Percentiles rank a stretch among this genome's conserved stretches.
These are phyloP conservation scores for Hypanus sabinus DNA, from an alignment of 2,113 vertebrate species.

Conservation along the genomic window DNA sequence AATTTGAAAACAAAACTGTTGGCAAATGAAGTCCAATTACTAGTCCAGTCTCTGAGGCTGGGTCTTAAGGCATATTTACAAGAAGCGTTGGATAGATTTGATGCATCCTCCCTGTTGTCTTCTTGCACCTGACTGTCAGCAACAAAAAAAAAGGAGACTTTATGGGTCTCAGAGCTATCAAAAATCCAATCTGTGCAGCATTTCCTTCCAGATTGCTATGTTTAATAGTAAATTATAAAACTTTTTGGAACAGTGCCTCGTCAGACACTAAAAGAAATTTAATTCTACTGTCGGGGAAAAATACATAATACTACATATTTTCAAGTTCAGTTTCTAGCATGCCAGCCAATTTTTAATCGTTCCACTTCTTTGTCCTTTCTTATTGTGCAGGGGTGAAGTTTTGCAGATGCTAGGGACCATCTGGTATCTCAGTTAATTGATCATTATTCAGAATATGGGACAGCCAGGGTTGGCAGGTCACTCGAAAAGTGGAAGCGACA, in stretches of 20 bases:
- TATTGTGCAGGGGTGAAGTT: not conserved
- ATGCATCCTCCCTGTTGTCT: constrained; percentile 14
- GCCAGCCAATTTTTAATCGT: too few species aligned
- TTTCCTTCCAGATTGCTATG: constrained; percentile 30
- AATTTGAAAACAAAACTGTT: constrained; percentile 38
- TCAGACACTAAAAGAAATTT: constrained; percentile 24
- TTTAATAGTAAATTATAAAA: constrained; percentile 25
- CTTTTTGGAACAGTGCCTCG: not conserved
- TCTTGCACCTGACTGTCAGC: constrained; percentile 13
- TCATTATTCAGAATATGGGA: not conserved
- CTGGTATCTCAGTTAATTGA: constrained; percentile 7
- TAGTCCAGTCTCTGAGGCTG: constrained; percentile 4
- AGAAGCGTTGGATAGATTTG: not conserved
- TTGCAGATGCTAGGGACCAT: not conserved
- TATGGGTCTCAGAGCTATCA: constrained; percentile 31
- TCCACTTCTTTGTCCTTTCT: not conserved
- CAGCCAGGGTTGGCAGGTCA: not conserved
- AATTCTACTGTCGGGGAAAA: not conserved
- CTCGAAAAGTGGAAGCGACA: not conserved
- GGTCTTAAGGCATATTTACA: constrained; percentile 19
- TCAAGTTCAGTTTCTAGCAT: not conserved
- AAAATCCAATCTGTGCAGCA: constrained; percentile 35
- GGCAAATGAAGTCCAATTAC: constrained; percentile 34
- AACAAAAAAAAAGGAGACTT: not conserved
- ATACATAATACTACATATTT: not conserved